Evolutionary conservation across 2,113 vertebrate species (phyloP).

Genomic region (Spheniscus mendiculus): DNA sequence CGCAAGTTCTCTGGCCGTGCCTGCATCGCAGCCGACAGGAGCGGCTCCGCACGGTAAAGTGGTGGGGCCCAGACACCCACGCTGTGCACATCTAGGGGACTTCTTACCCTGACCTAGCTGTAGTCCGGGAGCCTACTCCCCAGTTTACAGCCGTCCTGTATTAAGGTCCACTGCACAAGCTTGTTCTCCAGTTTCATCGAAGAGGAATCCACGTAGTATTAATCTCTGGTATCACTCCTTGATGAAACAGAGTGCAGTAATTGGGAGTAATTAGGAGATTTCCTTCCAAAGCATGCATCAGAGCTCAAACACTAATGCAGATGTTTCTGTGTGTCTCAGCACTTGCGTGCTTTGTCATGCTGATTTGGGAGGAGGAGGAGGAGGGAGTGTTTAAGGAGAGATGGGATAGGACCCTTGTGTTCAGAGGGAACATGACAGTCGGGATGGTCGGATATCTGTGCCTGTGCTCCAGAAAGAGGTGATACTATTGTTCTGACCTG

Average conservation of each 20-base stretch:
- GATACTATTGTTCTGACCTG: rapidly evolving
- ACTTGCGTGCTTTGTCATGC: background rate
- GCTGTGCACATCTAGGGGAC: rapidly evolving
- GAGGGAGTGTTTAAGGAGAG: background rate
- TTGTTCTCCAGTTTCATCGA: background rate
- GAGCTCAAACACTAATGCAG: background rate
- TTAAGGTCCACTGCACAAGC: rapidly evolving
- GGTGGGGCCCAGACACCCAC: background rate
- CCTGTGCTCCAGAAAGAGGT: background rate
- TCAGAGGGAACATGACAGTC: background rate
- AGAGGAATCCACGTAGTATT: background rate
- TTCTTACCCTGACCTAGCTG: background rate
- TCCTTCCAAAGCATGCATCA: background rate
- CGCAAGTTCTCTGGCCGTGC: rapidly evolving
- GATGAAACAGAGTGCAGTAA: background rate
- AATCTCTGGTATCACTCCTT: background rate
- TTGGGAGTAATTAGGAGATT: background rate
- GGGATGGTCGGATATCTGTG: rapidly evolving
- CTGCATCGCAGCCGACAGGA: rapidly evolving
- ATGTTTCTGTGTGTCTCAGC: background rate
- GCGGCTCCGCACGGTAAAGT: rapidly evolving
- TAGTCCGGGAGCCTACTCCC: background rate
- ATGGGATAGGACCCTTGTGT: background rate
- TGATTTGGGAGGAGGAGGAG: background rate
- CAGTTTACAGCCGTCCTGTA: rapidly evolving